These are phyloP conservation scores for Dendrophyllia cribrosa DNA, from an alignment of 64 coral and sea anemone species.

Conservation along the genomic window DNA sequence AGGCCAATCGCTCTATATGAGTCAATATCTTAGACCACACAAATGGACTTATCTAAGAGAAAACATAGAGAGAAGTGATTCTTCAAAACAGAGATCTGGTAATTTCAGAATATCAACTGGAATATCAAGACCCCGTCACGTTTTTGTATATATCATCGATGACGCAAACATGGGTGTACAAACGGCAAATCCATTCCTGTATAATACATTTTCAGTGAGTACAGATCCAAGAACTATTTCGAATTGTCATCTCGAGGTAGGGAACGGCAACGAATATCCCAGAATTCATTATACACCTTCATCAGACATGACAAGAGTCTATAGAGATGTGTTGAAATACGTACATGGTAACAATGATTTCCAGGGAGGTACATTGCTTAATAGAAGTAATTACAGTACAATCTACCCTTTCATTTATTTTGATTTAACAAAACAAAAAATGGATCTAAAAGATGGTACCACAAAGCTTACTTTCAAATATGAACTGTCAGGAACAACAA, in stretches of 20 bases:
- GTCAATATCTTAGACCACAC: neutral
- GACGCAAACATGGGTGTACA: neutral
- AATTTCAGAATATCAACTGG: conserved; percentile 14
- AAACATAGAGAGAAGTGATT: neutral
- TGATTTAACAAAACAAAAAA: conserved; percentile 1
- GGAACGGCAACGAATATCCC: conserved; percentile 33
- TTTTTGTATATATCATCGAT: conserved; percentile 45
- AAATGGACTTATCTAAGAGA: conserved; percentile 45
- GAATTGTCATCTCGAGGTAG: conserved; percentile 19
- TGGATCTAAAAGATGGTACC: conserved; percentile 29
- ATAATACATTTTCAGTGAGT: conserved; percentile 24
- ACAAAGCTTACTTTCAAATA: conserved; percentile 24
- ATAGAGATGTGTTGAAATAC: conserved; percentile 16
- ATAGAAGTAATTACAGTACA: neutral
- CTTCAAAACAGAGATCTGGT: neutral
- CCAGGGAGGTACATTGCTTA: conserved; percentile 2
- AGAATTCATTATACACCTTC: neutral
- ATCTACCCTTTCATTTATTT: conserved; percentile 28
- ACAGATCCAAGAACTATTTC: neutral
- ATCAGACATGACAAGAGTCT: neutral
- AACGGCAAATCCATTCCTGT: conserved; percentile 49
- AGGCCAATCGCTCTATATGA: conserved; percentile 20
- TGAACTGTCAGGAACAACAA: neutral
- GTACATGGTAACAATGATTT: conserved; percentile 10
- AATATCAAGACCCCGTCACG: conserved; percentile 31